Conservation (phyloP, 2,113 vertebrate genomes). For the Ochotona curzoniae region DNA sequence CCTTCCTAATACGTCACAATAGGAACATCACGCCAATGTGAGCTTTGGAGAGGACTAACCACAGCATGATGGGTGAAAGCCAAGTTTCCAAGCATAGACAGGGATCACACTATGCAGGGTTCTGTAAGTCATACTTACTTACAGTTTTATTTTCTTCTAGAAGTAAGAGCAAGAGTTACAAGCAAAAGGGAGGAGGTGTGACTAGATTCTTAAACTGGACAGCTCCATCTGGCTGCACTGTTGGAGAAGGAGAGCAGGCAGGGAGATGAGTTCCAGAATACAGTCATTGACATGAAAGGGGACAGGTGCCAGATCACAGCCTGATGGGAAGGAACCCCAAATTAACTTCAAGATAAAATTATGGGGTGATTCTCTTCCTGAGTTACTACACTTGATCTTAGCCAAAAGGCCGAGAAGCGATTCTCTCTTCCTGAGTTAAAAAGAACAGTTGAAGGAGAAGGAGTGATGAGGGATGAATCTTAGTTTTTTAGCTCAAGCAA, state of each 20-base stretch:
- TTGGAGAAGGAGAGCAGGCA: not conserved
- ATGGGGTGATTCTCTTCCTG: not conserved
- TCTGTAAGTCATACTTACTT: not conserved
- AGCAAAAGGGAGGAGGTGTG: not conserved
- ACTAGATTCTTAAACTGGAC: not conserved
- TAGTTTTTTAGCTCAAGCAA: not conserved
- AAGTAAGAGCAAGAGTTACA: not conserved
- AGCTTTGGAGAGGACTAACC: too few species aligned
- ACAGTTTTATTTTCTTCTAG: not conserved
- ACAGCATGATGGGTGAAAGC: too few species aligned
- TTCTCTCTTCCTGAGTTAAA: not conserved
- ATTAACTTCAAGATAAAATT: not conserved
- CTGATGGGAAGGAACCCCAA: not conserved
- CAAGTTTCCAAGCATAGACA: not conserved
- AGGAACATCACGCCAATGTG: too few species aligned
- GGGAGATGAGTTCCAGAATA: too few species aligned
- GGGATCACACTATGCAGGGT: too few species aligned
- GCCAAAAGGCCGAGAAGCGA: too few species aligned
- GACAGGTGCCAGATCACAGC: not conserved
- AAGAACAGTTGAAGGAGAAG: too few species aligned
- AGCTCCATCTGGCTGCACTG: not conserved
- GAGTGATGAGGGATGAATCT: too few species aligned
- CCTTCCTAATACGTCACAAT: too few species aligned
- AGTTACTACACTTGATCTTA: too few species aligned
- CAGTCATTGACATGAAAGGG: too few species aligned